Evolutionary conservation across 2,797 vertebrate species (phyloP).

Genomic region (Fistularia commersonii): DNA sequence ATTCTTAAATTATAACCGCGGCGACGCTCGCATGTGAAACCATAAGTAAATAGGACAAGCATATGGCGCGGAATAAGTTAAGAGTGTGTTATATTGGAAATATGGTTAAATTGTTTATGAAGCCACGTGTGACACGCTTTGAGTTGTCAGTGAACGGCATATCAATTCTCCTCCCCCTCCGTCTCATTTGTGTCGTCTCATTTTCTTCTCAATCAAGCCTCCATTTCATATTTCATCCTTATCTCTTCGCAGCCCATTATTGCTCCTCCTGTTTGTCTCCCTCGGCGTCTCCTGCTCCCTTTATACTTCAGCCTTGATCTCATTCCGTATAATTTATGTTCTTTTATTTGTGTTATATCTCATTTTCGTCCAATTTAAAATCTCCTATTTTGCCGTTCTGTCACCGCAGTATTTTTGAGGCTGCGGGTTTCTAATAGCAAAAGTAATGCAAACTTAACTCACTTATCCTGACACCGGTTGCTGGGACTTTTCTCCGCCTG

Average conservation of each 20-base stretch:
- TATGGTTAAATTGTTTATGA: slow-evolving; percentile 57
- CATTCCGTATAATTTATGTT: slow-evolving; percentile 30
- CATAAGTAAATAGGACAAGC: slow-evolving; percentile 59
- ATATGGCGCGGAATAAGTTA: slow-evolving; percentile 63
- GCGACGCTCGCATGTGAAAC: slow-evolving; percentile 46
- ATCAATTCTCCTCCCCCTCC: slow-evolving; percentile 43
- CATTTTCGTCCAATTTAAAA: slow-evolving; percentile 10
- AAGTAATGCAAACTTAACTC: no score
- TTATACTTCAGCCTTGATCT: slow-evolving; percentile 51
- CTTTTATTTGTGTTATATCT: slow-evolving; percentile 27
- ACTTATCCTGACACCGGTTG: no score
- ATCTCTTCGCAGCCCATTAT: slow-evolving; percentile 49
- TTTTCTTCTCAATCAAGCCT: slow-evolving; percentile 62
- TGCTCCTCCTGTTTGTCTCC: slow-evolving; percentile 43
- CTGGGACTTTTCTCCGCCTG: no score
- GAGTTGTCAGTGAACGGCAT: slow-evolving; percentile 44
- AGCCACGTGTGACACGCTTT: slow-evolving; percentile 41
- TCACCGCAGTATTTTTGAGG: no score
- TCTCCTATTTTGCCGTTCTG: no score
- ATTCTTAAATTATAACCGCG: slow-evolving; percentile 67
- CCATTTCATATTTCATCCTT: slow-evolving; percentile 54
- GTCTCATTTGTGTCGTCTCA: slow-evolving; percentile 61
- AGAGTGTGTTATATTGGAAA: slow-evolving; percentile 44
- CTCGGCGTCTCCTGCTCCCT: slow-evolving; percentile 31
- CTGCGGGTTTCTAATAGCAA: no score